phyloP scores from a whole-genome alignment of 35 echinoderm and acorn worm genomes.

The Hemicentrotus pulcherrimus region DNA sequence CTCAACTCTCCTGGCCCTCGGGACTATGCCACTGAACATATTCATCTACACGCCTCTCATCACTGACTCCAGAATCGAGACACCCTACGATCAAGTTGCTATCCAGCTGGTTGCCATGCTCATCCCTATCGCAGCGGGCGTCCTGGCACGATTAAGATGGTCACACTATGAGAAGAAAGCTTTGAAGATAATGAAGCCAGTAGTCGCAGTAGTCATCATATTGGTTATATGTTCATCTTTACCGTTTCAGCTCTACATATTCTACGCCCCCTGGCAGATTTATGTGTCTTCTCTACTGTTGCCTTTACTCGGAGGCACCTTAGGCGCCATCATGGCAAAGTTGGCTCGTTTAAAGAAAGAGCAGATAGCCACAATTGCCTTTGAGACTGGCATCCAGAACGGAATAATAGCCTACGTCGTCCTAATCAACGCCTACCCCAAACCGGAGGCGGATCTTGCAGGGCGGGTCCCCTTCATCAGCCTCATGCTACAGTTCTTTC shows the following conservation, averaged over 20 bases:
- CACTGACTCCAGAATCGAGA: neutral
- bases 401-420: conserved; percentile 40
- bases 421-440: conserved; percentile 33
- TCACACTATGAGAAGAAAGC: neutral
- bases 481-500: conserved; percentile 35
- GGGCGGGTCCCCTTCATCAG: conserved; percentile 53
- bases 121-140: conserved; percentile 51
- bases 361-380: conserved; percentile 49
- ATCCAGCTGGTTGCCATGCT: conserved; percentile 41
- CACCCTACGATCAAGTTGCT: conserved; percentile 36
- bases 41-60: conserved; percentile 56
- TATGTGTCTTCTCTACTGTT: conserved; percentile 35
- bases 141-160: conserved; percentile 53
- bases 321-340: conserved; percentile 55
- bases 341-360: neutral
- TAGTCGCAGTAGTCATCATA: neutral
- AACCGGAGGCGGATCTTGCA: conserved; percentile 65
- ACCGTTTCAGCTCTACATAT: conserved; percentile 54
- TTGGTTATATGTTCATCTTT: neutral
- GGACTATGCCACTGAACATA: conserved; percentile 69
- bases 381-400: conserved; percentile 83
- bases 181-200: neutral
- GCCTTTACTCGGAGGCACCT: conserved; percentile 35
- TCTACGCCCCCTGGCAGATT: conserved; percentile 31
- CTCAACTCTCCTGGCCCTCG: conserved; percentile 58